Evolutionary conservation across 2,888 invertebrate species (phyloP), one percentile per base, ranked within the genome.

Genomic region (Elegia similella): DNA sequence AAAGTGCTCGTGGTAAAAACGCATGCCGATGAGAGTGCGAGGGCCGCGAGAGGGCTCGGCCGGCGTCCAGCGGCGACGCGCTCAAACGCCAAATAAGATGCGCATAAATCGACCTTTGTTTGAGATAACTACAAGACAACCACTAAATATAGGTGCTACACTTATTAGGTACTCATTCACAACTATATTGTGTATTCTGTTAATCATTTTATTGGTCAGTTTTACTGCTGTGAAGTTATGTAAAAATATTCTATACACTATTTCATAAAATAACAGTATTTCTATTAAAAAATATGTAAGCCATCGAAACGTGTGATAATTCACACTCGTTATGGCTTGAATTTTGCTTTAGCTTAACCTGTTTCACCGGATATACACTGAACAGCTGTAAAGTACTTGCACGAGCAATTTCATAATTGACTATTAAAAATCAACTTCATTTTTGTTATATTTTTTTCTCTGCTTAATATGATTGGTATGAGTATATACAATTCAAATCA

Each of bases 1-100:
- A 90, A 88, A 89, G 85, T 88, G 86, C 79, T 80, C 71, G 76
- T 81, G 76, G 81, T 83, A 90, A 89, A 89, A 89, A 88, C 81
- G 77, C 78, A 79, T 66, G 74, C 77, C 76, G 83, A 82, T 83
- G 82, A 80, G 76, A 76, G 75, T 67, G 67, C 66, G 64, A 61
- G 64, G 61, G 63, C 62, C 69, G 67, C 67, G 72, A 68, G 67
- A 72, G 75, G 56, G 61, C 56, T 63, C 55, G 55, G 60, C 62
- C 71, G 72, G 73, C 82, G 86, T 79, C 75, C 80, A 68, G 81
- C 76, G 73, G 66, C 67, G 66, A 70, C 68, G 70, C 72, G 66
- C 70, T 66, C 62, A 72, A 60, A 67, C 69, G 73, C 82, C 82
- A 86, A 88, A 89, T 87, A 78, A 87, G 84, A 91, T 90, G 89